Evolutionary conservation across 2,888 invertebrate species (phyloP).

Genomic region (Stenchaetothrips biformis): DNA sequence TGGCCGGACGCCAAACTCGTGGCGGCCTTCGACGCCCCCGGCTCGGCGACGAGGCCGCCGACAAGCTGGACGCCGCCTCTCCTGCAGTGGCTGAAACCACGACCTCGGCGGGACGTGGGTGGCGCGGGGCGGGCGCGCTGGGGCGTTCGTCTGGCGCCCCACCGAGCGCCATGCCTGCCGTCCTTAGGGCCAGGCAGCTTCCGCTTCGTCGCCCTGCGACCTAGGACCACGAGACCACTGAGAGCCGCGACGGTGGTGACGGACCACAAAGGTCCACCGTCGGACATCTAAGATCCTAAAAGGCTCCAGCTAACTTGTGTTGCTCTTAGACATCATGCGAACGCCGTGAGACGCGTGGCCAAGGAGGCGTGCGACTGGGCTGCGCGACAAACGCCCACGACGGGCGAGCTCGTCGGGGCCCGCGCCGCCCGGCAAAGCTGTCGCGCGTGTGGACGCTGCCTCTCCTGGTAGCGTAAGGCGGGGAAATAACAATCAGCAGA

Average conservation of each 20-base stretch:
- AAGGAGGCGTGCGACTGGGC: slow-evolving; percentile 46
- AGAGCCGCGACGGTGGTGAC: background rate
- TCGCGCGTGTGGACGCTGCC: slow-evolving; percentile 43
- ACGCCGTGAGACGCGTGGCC: slow-evolving; percentile 38
- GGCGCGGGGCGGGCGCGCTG: too few relatives aligned
- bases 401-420: slow-evolving; percentile 41
- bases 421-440: slow-evolving; percentile 34
- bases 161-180: slow-evolving; percentile 35
- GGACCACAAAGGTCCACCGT: background rate
- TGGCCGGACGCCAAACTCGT: slow-evolving; percentile 73
- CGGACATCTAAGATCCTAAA: background rate
- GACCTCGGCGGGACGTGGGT: slow-evolving; percentile 40
- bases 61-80: slow-evolving; percentile 77
- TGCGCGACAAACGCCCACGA: slow-evolving; percentile 43
- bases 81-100: slow-evolving; percentile 39
- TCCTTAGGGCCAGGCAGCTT: background rate
- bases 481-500: too few relatives aligned
- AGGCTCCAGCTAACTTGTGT: background rate
- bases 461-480: slow-evolving; percentile 34
- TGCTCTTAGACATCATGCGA: background rate
- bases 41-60: slow-evolving; percentile 74
- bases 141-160: too few relatives aligned
- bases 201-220: background rate
- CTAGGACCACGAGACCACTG: slow-evolving; percentile 6
- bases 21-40: slow-evolving; percentile 72